Conservation (phyloP, 2,113 vertebrate species). For the Corythaeola cristata region DNA sequence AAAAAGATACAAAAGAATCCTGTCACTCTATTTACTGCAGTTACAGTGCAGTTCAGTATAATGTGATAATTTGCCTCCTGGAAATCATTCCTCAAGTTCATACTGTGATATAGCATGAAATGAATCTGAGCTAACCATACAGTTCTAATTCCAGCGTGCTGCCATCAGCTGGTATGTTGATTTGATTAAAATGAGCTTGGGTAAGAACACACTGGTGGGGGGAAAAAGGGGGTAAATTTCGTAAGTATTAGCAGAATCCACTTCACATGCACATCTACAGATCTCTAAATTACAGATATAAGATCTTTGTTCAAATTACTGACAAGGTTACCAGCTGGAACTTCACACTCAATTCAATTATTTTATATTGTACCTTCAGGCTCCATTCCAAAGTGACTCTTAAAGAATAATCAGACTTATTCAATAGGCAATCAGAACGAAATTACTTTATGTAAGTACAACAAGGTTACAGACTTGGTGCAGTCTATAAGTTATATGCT, state of each 20-base stretch:
- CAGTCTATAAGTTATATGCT: slow-evolving; percentile 38
- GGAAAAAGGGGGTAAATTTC: not conserved
- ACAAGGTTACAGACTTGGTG: slow-evolving; percentile 73
- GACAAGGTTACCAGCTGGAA: slow-evolving; percentile 78
- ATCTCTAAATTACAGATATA: slow-evolving; percentile 62
- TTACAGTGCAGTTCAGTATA: not conserved
- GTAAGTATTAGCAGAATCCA: slow-evolving; percentile 22
- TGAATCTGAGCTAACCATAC: slow-evolving; percentile 54
- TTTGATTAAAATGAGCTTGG: slow-evolving; percentile 41
- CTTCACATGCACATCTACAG: slow-evolving; percentile 39
- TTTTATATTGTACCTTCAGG: slow-evolving; percentile 81
- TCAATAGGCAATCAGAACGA: slow-evolving; percentile 79
- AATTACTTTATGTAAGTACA: slow-evolving; percentile 73
- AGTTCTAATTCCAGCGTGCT: slow-evolving; percentile 26
- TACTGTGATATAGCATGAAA: slow-evolving; percentile 54
- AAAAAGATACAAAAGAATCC: slow-evolving; percentile 23
- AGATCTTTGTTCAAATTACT: slow-evolving; percentile 68
- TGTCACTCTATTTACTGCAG: slow-evolving; percentile 10
- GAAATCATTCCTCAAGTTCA: slow-evolving; percentile 62
- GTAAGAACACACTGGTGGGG: slow-evolving; percentile 4
- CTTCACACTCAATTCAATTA: slow-evolving; percentile 75
- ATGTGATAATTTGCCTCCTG: slow-evolving; percentile 54
- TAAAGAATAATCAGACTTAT: slow-evolving; percentile 78
- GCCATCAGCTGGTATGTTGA: slow-evolving; percentile 32
- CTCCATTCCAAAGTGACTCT: slow-evolving; percentile 76